Evolutionary conservation across 2,888 invertebrate species (phyloP).

Genomic region (Aleiodes testaceus): DNA sequence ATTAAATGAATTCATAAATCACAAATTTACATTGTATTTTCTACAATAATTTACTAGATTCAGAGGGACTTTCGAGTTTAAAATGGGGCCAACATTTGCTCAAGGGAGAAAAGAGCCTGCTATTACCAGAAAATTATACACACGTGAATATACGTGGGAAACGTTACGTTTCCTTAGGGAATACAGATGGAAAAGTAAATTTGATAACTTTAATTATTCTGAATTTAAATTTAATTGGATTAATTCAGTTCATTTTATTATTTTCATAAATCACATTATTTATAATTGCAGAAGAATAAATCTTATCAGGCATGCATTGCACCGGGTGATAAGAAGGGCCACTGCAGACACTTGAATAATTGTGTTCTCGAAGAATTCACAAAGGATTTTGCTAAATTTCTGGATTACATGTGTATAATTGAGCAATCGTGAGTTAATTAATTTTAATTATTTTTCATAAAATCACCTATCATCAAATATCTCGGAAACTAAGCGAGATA

Average conservation of each 20-base stretch:
- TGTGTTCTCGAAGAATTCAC: constrained; percentile 79
- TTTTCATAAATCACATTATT: background rate
- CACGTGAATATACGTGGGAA: constrained; percentile 38
- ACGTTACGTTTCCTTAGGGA: constrained; percentile 38
- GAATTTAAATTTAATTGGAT: constrained; percentile 11
- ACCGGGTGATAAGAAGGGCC: constrained; percentile 77
- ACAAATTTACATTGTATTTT: too few species aligned
- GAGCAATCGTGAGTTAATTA: constrained; percentile 76
- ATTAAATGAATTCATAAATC: too few species aligned
- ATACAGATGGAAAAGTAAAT: constrained; percentile 40
- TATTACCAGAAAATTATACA: constrained; percentile 24
- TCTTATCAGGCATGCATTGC: constrained; percentile 77
- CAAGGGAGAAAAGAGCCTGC: constrained; percentile 10
- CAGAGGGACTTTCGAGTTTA: constrained; percentile 36
- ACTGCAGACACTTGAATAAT: constrained; percentile 78
- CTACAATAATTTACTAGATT: background rate
- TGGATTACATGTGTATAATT: constrained; percentile 83
- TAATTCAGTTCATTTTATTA: background rate
- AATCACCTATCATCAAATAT: too few species aligned
- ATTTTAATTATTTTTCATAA: too few species aligned
- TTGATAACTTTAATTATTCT: constrained; percentile 28
- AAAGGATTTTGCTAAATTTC: constrained; percentile 76
- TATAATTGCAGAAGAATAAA: constrained; percentile 75
- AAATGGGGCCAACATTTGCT: constrained; percentile 45
- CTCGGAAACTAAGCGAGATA: too few species aligned